These are phyloP conservation scores for Athalia rosae DNA, from an alignment of 2,888 invertebrate species.

Conservation along the genomic window DNA sequence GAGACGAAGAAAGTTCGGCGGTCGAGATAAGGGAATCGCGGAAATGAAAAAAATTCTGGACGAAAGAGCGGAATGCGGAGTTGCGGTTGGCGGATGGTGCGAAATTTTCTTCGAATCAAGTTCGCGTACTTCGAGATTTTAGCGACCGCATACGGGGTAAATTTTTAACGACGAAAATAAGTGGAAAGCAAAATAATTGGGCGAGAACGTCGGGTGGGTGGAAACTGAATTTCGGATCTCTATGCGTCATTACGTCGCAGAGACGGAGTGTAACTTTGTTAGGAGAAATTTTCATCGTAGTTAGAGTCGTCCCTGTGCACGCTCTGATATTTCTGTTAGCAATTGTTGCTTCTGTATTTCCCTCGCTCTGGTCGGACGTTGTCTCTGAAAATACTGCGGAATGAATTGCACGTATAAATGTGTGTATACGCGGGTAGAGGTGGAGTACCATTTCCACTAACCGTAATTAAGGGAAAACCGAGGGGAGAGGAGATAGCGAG, in stretches of 20 bases:
- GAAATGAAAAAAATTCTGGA: not conserved
- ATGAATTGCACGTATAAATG: constrained; percentile 33
- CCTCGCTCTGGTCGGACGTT: too few relatives aligned
- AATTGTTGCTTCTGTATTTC: not conserved
- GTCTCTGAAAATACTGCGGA: not conserved
- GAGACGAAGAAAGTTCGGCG: too few relatives aligned
- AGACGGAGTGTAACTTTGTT: constrained; percentile 39
- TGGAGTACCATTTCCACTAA: not conserved
- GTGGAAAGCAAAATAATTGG: too few relatives aligned
- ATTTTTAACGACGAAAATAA: too few relatives aligned
- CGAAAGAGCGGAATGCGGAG: too few relatives aligned
- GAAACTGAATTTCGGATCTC: constrained; percentile 34
- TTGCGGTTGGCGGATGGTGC: too few relatives aligned
- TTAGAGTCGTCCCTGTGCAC: too few relatives aligned
- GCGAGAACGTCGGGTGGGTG: not conserved
- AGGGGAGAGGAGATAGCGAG: constrained; percentile 26
- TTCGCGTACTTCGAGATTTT: too few relatives aligned
- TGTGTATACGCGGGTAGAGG: not conserved
- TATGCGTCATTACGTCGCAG: constrained; percentile 40
- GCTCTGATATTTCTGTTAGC: too few relatives aligned
- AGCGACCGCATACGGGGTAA: too few relatives aligned
- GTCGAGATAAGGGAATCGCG: not conserved
- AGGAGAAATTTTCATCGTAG: constrained; percentile 8
- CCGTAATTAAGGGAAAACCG: constrained; percentile 5
- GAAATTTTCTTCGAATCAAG: too few relatives aligned